Conservation (phyloP, 2,113 vertebrate species). For the Paramisgurnus dabryanus region DNA sequence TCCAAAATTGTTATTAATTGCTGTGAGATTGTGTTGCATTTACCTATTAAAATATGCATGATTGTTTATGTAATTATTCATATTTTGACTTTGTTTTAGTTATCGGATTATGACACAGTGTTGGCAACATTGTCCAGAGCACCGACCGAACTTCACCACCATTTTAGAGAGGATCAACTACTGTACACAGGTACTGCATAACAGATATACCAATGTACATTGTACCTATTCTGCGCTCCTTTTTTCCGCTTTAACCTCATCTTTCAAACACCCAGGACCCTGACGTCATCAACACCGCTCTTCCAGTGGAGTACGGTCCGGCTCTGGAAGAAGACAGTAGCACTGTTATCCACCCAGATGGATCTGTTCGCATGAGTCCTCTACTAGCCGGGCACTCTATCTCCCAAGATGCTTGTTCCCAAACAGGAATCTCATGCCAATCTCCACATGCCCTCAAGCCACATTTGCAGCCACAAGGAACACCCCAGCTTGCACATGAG, state of each 20-base stretch:
- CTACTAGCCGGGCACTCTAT: slow-evolving; percentile 72
- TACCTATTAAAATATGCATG: neutral
- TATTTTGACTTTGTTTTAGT: slow-evolving; percentile 61
- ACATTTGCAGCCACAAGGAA: slow-evolving; percentile 64
- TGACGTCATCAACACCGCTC: slow-evolving; percentile 86
- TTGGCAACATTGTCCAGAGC: slow-evolving; percentile 92
- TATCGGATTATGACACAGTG: slow-evolving; percentile 92
- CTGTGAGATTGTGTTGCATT: too few species aligned
- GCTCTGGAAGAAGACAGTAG: slow-evolving; percentile 78
- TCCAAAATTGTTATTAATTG: too few species aligned
- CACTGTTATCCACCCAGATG: slow-evolving; percentile 71
- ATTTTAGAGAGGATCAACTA: slow-evolving; percentile 89
- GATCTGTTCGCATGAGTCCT: slow-evolving; percentile 75
- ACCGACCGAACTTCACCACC: slow-evolving; percentile 86
- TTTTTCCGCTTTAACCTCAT: neutral
- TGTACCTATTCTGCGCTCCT: neutral
- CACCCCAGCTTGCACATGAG: slow-evolving; percentile 72
- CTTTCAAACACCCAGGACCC: slow-evolving; percentile 76
- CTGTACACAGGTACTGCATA: slow-evolving; percentile 81
- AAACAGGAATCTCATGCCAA: slow-evolving; percentile 51
- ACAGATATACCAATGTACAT: neutral
- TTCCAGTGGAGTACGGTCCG: slow-evolving; percentile 82
- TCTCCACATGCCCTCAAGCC: slow-evolving; percentile 67
- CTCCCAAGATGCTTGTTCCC: slow-evolving; percentile 63
- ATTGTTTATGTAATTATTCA: neutral